A percentile compares a stretch with the other conserved stretches of the same genome.
Conservation (phyloP, 53 echinoderm and acorn worm genomes). For the Echinometra lucunter region DNA sequence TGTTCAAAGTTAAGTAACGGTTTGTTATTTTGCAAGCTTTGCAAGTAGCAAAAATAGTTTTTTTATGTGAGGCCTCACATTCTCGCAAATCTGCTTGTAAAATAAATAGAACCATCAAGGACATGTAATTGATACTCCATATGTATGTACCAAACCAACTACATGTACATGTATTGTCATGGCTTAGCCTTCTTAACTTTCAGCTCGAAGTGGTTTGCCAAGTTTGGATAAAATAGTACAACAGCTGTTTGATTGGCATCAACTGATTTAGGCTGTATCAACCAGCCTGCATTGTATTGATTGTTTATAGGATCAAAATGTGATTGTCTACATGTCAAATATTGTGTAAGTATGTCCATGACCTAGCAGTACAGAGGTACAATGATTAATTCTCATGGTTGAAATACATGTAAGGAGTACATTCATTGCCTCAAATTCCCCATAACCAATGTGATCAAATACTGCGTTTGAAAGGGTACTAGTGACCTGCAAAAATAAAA, state of each 20-base stretch:
- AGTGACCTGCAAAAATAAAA: no score
- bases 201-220: not conserved
- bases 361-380: not conserved
- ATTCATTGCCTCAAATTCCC: no score
- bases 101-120: not conserved
- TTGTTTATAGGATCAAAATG: not conserved
- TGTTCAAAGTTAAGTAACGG: no score
- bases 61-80: not conserved
- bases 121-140: not conserved
- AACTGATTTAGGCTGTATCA: not conserved
- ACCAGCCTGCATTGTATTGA: not conserved
- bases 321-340: not conserved
- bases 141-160: not conserved
- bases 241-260: not conserved
- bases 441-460: no score
- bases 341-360: not conserved
- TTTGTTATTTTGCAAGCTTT: no score
- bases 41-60: no score
- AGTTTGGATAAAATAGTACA: not conserved
- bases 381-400: no score
- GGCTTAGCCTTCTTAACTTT: not conserved
- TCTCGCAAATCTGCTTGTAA: no score
- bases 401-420: no score
- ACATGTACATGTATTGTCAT: not conserved
- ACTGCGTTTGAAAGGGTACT: no score